A percentile compares a stretch with the other conserved stretches of the same genome.
Conservation (phyloP, 2,888 invertebrate species). For the Drosophila quinaria region DNA sequence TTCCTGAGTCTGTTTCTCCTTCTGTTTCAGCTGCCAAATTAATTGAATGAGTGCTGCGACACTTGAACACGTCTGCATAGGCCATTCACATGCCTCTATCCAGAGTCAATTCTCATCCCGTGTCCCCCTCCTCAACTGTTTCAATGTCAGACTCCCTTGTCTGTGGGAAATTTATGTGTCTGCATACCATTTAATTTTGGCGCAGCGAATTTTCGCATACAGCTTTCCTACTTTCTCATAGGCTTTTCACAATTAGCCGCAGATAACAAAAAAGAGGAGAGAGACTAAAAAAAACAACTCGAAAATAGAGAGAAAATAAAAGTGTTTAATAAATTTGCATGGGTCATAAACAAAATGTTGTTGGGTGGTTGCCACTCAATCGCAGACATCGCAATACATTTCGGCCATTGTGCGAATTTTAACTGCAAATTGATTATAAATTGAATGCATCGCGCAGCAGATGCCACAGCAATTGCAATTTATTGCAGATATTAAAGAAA, state of each 20-base stretch:
- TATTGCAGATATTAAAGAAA: constrained; percentile 23
- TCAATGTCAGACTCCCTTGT: constrained; percentile 72
- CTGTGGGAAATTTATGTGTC: constrained; percentile 76
- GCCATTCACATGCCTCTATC: constrained; percentile 13
- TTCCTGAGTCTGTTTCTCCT: constrained; percentile 17
- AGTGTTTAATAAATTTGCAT: constrained; percentile 59
- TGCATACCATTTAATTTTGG: constrained; percentile 54
- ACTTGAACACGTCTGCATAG: constrained; percentile 58
- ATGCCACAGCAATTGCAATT: constrained; percentile 38
- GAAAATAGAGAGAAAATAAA: constrained; percentile 19
- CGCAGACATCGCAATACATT: constrained; percentile 25
- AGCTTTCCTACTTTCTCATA: constrained; percentile 13
- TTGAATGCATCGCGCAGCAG: constrained; percentile 43
- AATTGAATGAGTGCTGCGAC: constrained; percentile 68
- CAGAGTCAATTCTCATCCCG: neutral
- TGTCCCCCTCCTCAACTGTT: constrained; percentile 27
- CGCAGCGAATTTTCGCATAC: constrained; percentile 38
- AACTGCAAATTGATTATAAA: constrained; percentile 63
- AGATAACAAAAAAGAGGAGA: constrained; percentile 1
- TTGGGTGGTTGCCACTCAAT: constrained; percentile 34
- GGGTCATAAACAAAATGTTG: constrained; percentile 54
- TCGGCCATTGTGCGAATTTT: constrained; percentile 20
- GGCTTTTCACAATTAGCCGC: constrained; percentile 55
- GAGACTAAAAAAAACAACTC: neutral
- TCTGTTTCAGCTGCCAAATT: constrained; percentile 26